Evolutionary conservation across 2,888 invertebrate species (phyloP), one percentile per base, ranked within the genome.

Genomic region (Scrobipalpa costella): DNA sequence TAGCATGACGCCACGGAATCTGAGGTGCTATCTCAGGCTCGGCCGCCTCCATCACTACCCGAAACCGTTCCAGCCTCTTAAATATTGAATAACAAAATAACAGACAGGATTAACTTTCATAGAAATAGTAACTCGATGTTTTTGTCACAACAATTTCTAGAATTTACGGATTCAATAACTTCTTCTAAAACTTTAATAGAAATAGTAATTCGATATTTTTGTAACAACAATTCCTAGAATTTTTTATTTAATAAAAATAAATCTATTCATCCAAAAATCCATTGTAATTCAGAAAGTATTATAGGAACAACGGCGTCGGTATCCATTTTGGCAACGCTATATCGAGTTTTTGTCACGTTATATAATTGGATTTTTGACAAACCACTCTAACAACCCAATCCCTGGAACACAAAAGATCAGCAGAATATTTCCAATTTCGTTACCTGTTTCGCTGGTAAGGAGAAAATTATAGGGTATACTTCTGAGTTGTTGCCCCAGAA

Each of bases 401-500:
- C 40, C 47, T 27, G 33, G 9, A 9, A 27, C 34, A 36, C 50
- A 63, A 60, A 60, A 34, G 40, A 33, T 44, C 60, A 36, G 15
- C 60, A 64, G 33, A 60, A 60, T 55, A 3, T 27, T 27, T 27
- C 27, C 15, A 44, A 44, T 44, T n/a, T 44, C 15, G 44, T 74
- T 71, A 88, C 88, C 71, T 82, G 81, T 73, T 79, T 76, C 1
- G 76, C 71, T 2, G 86, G 77, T 61, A 88, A 67, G 6, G 83
- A 76, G 71, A 88, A 88, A 65, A 82, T 73, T 63, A 88, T 79
- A 1, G 86, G 83, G 52, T 78, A 77, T 0, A 81, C 63, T 74
- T 88, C 86, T 13, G 81, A 79, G 34, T 71, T 79, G 60, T 86
- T 78, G 17, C 80, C 79, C 87, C 88, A 88, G 68, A 81, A 87